Conservation (phyloP, 2,888 invertebrate species). For the Cantharis flavilabris region DNA sequence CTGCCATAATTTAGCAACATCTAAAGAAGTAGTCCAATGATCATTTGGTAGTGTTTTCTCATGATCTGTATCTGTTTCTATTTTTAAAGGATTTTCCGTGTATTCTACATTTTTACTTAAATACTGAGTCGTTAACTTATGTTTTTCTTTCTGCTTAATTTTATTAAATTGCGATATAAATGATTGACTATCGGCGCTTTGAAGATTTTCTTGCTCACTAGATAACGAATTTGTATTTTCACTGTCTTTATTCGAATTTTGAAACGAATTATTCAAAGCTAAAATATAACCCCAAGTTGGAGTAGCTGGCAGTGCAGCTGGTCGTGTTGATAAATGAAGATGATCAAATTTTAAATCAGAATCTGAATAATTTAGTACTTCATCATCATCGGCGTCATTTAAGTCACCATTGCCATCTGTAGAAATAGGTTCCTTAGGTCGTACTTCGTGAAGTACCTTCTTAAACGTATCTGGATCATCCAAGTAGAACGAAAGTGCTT, state of each 20-base stretch:
- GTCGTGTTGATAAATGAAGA: conserved; percentile 53
- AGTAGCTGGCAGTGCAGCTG: conserved; percentile 43
- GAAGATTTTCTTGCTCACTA: conserved; percentile 65
- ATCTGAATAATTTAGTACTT: conserved; percentile 78
- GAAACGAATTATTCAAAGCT: conserved; percentile 39
- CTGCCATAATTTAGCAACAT: conserved; percentile 66
- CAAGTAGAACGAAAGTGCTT: conserved; percentile 79
- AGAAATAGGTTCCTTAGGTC: conserved; percentile 78
- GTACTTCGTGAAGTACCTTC: conserved; percentile 73
- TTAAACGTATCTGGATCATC: conserved; percentile 83
- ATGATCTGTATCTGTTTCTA: background rate
- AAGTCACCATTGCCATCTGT: conserved; percentile 46
- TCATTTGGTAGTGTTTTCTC: conserved; percentile 41
- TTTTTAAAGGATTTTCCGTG: conserved; percentile 2
- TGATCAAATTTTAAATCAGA: conserved; percentile 56
- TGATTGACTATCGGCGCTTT: conserved; percentile 72
- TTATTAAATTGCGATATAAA: conserved; percentile 65
- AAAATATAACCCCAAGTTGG: conserved; percentile 45
- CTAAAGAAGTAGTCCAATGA: conserved; percentile 51
- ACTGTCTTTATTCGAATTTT: conserved; percentile 36
- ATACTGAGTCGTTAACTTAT: background rate
- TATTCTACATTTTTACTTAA: background rate
- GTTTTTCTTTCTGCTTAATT: conserved; percentile 45
- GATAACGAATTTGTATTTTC: conserved; percentile 44
- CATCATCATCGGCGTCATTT: conserved; percentile 65